phyloP scores from a whole-genome alignment of 2,797 vertebrate genomes.

The Enteromius unitaeniatus region DNA sequence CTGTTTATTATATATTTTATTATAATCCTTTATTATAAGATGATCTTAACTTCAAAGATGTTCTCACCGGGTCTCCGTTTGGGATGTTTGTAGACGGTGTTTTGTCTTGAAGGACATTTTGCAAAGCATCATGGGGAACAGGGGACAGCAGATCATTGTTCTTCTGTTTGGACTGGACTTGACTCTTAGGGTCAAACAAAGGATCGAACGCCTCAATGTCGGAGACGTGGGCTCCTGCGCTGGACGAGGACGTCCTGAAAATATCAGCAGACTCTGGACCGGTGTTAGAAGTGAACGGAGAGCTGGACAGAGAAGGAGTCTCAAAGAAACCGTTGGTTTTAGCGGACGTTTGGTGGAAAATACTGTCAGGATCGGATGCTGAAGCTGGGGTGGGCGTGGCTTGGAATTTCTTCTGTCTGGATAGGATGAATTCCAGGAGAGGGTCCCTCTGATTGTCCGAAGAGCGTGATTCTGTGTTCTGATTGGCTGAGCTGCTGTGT shows the following conservation, averaged over 20 bases:
- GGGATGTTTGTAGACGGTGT: conserved; percentile 12
- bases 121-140: not conserved
- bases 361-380: not conserved
- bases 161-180: not conserved
- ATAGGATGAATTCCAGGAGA: conserved; percentile 38
- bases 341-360: not conserved
- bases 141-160: not conserved
- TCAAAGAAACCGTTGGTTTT: not conserved
- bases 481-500: conserved; percentile 21
- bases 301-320: not conserved
- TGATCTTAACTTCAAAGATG: not conserved
- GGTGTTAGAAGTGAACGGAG: not conserved
- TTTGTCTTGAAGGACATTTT: conserved; percentile 37
- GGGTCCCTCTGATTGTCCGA: conserved; percentile 15
- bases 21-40: not conserved
- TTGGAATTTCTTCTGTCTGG: conserved; percentile 23
- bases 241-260: conserved; percentile 33
- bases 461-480: not conserved
- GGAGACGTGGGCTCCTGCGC: not conserved
- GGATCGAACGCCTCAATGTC: conserved; percentile 17
- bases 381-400: too few species aligned
- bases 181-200: not conserved
- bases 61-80: conserved; percentile 41
- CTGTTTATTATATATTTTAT: too few species aligned
- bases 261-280: not conserved